Evolutionary conservation across 2,797 vertebrate species (phyloP), one percentile per base, ranked within the genome.

Genomic region (Sebastolobus altivelis): DNA sequence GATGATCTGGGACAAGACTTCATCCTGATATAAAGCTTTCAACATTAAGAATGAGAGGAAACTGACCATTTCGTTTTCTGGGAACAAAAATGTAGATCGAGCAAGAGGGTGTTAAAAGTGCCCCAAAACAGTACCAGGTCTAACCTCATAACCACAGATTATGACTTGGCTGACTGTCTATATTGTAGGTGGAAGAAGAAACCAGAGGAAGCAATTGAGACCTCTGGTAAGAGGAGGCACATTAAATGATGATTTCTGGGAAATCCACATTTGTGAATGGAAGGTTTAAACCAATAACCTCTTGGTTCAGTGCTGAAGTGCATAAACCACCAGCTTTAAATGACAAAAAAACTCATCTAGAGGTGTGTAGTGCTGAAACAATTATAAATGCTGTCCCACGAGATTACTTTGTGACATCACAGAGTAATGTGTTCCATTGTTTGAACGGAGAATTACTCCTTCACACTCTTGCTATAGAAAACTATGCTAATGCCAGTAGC

Each of bases 171-270:
- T 65, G 37, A 27, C 2, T 8, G 27, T 76, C 65, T 60, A 29
- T 10, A 35, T 2, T 27, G 20, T 69, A 72, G 52, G 14, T 60
- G 43, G 43, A 46, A n/a, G 68, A 66, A 33, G 52, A 75, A 59
- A 49, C 29, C 63, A 69, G 61, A 75, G 29, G 66, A 75, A 29
- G 29, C 31, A 68, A 27, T 33, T 14, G 6, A 75, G 37, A 55
- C 38, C 25, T 52, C 29, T 72, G 56, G 8, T 61, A 33, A 60
- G 35, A n/a, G 13, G 20, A 65, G 65, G 25, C 33, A 58, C 35
- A 75, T 68, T 25, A 71, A 62, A 67, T 66, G 40, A 77, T 31
- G 33, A 16, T 70, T 62, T 49, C 52, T 74, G 71, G 55, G 43
- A 75, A 78, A 12, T 59, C 20, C 13, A n/a, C 14, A 65, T 71